These are phyloP conservation scores for Chloropsis cyanopogon DNA, from an alignment of 2,113 vertebrate species.

Conservation along the genomic window DNA sequence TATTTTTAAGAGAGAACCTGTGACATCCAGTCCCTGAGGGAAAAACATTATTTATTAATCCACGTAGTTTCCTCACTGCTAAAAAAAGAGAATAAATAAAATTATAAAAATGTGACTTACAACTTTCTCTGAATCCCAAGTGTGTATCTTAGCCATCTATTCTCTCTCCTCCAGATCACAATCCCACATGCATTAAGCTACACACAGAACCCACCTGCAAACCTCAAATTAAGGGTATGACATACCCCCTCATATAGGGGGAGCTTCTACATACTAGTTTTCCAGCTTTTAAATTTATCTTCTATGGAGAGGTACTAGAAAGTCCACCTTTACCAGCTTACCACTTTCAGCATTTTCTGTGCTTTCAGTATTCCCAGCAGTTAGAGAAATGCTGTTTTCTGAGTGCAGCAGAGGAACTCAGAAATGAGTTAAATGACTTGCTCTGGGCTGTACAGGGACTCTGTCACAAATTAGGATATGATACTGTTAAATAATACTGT, in stretches of 20 bases:
- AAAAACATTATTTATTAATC: neutral
- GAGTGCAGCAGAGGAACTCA: neutral
- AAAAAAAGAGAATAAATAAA: neutral
- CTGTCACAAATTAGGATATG: neutral
- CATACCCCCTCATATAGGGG: accelerated
- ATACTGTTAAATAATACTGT: neutral
- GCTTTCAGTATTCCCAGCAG: neutral
- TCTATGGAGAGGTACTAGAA: neutral
- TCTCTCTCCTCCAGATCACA: neutral
- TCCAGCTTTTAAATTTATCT: neutral
- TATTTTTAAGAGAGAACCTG: neutral
- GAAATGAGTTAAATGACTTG: neutral
- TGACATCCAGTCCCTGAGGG: neutral
- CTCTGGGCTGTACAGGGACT: neutral
- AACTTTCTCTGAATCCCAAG: neutral
- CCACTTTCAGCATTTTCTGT: neutral
- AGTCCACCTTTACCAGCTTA: neutral
- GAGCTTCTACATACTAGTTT: neutral
- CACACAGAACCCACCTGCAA: neutral
- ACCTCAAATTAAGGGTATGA: neutral
- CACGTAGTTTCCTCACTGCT: neutral
- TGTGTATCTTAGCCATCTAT: neutral
- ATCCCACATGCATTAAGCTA: neutral
- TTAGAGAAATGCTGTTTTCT: neutral
- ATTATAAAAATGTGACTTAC: neutral